Percentiles rank a stretch among this genome's conserved stretches.
phyloP scores from a whole-genome alignment of 2,113 vertebrate genomes.

The Tachycineta bicolor region DNA sequence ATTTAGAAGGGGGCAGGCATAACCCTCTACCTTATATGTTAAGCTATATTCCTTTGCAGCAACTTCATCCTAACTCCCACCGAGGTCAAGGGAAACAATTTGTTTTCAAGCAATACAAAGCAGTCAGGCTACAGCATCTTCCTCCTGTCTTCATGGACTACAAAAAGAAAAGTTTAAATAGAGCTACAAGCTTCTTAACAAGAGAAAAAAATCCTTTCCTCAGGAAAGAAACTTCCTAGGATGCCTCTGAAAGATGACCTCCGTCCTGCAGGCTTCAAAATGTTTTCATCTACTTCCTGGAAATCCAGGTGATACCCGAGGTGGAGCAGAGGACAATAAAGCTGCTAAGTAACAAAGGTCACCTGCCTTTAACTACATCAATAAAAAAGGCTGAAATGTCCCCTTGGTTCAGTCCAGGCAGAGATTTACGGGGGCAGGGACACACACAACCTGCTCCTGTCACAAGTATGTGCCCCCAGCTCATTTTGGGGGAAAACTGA shows the following conservation, averaged over 20 bases:
- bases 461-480: accelerated
- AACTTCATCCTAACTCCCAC: background rate
- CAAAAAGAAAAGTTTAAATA: background rate
- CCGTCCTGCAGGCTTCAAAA: background rate
- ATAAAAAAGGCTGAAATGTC: background rate
- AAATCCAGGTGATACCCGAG: background rate
- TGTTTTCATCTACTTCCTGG: background rate
- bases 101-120: background rate
- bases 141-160: background rate
- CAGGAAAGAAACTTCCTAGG: background rate
- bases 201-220: background rate
- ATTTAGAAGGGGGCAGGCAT: background rate
- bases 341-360: background rate
- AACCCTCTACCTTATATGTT: background rate
- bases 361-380: background rate
- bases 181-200: background rate
- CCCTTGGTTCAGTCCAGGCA: background rate
- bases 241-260: background rate
- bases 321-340: background rate
- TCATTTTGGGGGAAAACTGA: background rate
- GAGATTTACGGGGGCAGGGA: background rate
- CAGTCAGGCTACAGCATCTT: background rate
- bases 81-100: background rate
- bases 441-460: accelerated
- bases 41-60: background rate